Evolutionary conservation across 2,888 invertebrate species (phyloP).

Genomic region (Drosophila subsilvestris): DNA sequence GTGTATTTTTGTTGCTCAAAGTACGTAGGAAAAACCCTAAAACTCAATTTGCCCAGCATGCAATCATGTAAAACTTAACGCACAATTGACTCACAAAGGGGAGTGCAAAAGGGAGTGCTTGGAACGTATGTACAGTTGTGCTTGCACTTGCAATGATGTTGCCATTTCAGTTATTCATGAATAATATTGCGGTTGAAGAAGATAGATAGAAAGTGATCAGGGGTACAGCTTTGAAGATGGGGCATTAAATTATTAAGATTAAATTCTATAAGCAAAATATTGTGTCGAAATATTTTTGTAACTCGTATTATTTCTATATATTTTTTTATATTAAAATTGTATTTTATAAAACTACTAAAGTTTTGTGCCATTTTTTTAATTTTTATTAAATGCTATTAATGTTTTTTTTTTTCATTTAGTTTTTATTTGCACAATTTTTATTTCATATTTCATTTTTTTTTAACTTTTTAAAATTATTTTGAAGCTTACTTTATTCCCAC

Average conservation of each 20-base stretch:
- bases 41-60: slow-evolving; percentile 22
- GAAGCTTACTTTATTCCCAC: too few species aligned
- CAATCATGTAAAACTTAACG: slow-evolving; percentile 26
- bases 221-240: too few species aligned
- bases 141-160: slow-evolving; percentile 1
- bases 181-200: background rate
- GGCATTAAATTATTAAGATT: too few species aligned
- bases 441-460: too few species aligned
- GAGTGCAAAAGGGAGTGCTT: background rate
- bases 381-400: too few species aligned
- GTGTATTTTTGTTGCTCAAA: slow-evolving; percentile 2
- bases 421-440: too few species aligned
- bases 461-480: too few species aligned
- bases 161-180: slow-evolving; percentile 1
- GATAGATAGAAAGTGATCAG: background rate
- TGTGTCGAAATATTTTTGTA: background rate
- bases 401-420: too few species aligned
- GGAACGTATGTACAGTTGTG: slow-evolving; percentile 9
- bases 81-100: slow-evolving; percentile 25
- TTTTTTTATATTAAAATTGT: too few species aligned
- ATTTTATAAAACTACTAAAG: too few species aligned
- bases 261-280: background rate
- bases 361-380: too few species aligned
- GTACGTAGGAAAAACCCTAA: slow-evolving; percentile 1
- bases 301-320: too few species aligned